Evolutionary conservation across 2,113 vertebrate species (phyloP), one percentile per base, ranked within the genome.

Genomic region (Oxyruncus cristatus): DNA sequence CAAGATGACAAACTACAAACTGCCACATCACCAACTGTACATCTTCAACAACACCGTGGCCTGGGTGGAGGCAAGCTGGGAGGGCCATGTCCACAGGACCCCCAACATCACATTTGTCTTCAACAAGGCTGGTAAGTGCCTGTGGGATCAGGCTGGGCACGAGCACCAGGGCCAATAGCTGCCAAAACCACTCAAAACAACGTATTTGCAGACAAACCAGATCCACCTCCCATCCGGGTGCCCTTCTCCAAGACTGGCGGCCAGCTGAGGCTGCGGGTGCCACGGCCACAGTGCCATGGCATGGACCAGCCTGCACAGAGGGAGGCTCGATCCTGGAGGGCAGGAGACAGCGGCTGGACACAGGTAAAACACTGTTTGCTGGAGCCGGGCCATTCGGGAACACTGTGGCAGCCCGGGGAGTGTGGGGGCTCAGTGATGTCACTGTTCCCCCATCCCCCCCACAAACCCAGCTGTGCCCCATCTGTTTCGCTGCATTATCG

Each of bases 21-120:
- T 39, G 58, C 52, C 58, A 4, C 21, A 26, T 0, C 84, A 6
- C 3, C 7, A n/a, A 0, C 11, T 98, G 32, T 47, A 92, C 1
- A 21, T 91, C 55, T 44, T 87, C 1, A 4, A 28, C 2, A 63
- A 56, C 0, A 44, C 82, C 67, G 97, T 95, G 0, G 74, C 96
- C 77, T 98, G 97, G 97, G 97, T 98, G 87, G 98, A 98, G 52
- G 95, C 96, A 1, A 39, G 15, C 2, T 3, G 56, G 59, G 14
- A 84, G 47, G 5, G 15, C 8, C 26, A 73, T 26, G 0, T 46
- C 81, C 39, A 18, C 62, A 58, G 39, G 58, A 98, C 98, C 2
- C 85, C 81, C 11, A 73, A 89, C 35, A 22, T 88, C 30, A 96
- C 96, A 0, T 33, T 98, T 55, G 14, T 37, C 24, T 85, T 98